Base-by-base conservation (phyloP, 2,797 vertebrate species). In the Helarctos malayanus region DNA sequence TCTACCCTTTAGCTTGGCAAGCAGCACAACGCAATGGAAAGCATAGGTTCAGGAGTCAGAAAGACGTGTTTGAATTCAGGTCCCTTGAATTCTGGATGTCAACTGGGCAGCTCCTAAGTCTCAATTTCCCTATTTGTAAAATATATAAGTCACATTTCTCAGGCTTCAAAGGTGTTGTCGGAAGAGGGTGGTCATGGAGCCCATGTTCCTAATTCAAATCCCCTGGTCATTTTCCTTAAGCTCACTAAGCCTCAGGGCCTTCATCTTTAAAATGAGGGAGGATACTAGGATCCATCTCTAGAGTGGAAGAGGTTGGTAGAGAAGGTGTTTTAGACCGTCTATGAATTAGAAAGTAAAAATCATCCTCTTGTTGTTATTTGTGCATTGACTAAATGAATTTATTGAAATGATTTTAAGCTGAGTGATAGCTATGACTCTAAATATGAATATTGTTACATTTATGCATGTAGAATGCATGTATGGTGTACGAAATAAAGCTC, bases 351-450 rank as follows among this genome's bases (percentile, higher is more conserved):
- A 85, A 90, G 45, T 29, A 57, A 56, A 89, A 68, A 59, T 73
- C 23, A 94, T 56, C 19, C 8, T 83, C 19, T 89, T 84, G 15
- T 5, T 89, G 47, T 45, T 78, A 57, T 27, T 35, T 90, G 21
- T 85, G 5, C 69, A 68, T 10, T 54, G 32, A 93, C 14, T 27
- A 73, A 65, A 82, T 89, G 54, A 84, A 81, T 90, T 71, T 84
- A 54, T 88, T 81, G 57, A 94, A 86, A 69, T 93, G 3, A 83
- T 80, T 86, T 93, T 83, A 93, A 89, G 16, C 68, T 71, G 75
- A 80, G 23, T 41, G 52, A 79, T 59, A 61, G 25, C 29, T 90
- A 15, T 85, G 65, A 8, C 29, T 91, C 12, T 73, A 94, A 95
- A 81, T 61, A 56, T 47, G 29, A 41, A 59, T 45, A 83, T 35